phyloP scores from a whole-genome alignment of 2,888 invertebrate genomes.

The Rapana venosa region DNA sequence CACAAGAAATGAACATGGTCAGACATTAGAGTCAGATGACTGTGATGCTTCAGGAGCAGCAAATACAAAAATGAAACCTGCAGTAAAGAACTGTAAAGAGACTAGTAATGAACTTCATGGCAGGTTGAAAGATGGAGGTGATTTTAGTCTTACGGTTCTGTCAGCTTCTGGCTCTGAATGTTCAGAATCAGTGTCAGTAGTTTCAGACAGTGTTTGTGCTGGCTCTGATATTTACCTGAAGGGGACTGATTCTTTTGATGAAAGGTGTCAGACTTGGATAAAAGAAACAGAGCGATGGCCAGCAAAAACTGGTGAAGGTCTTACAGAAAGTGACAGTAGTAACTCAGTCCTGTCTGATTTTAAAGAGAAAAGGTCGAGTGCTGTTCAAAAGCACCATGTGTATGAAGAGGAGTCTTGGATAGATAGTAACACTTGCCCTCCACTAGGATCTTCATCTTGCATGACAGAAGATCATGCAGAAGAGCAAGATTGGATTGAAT shows the following conservation, averaged over 20 bases:
- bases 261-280: not conserved
- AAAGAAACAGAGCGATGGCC: not conserved
- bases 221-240: not conserved
- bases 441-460: not conserved
- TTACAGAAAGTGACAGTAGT: not conserved
- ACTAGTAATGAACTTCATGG: not conserved
- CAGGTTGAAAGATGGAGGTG: not conserved
- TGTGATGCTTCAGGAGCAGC: not conserved
- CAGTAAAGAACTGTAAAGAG: not conserved
- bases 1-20: not conserved
- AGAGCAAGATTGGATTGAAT: not conserved
- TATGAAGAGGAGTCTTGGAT: not conserved
- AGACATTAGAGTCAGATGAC: not conserved
- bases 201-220: not conserved
- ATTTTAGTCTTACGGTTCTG: no score
- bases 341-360: not conserved
- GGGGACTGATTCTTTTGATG: not conserved
- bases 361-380: not conserved
- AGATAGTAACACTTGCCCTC: not conserved
- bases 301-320: not conserved
- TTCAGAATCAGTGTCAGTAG: conserved; percentile 12
- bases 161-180: not conserved
- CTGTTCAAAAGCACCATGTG: not conserved
- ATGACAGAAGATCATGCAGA: not conserved
- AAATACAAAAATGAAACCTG: not conserved